Evolutionary conservation across 1,140 invertebrate species (phyloP), one percentile per base, ranked within the genome.

Genomic region (Cryptotermes secundus): DNA sequence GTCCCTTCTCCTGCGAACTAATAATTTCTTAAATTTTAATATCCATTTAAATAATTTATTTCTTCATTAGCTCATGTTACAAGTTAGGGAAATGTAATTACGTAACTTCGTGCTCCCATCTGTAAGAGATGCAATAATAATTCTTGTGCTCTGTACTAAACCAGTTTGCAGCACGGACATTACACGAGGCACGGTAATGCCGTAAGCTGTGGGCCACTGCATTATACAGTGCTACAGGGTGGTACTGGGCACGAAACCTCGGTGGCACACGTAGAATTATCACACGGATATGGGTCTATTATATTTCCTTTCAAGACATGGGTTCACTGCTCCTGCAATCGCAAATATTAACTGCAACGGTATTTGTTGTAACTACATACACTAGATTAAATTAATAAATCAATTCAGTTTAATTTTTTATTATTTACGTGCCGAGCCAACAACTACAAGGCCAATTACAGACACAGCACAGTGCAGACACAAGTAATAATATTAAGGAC

Each of bases 31-130:
- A 72, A n/a, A 6, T 72, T 72, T n/a, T 72, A 72, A 72, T 9
- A 72, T 26, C 59, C 59, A 72, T 72, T 31, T 72, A 72, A 72
- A 72, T 72, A 72, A 72, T 72, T 72, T 9, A 72, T 72, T 72
- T 72, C 26, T 72, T 72, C 59, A 72, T 72, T 72, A 72, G 59
- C 59, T 72, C 26, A 72, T 7, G 59, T 72, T 72, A 14, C 59
- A 72, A 72, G 59, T 72, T 72, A n/a, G 12, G 59, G 26, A 31
- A 72, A 31, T 12, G 59, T 72, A 72, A 72, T 72, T 72, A 31
- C 59, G 26, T 12, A 31, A 31, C 59, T 16, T 31, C 10, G 31
- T n/a, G 16, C n/a, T 72, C 59, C 45, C 19, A 19, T 72, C 31
- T 31, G n/a, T 72, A 31, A 26, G 31, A 72, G n/a, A 72, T 31